A percentile compares a stretch with the other conserved stretches of the same genome.
phyloP scores from a whole-genome alignment of 2,113 vertebrate genomes.

The Telmatochromis sp. region DNA sequence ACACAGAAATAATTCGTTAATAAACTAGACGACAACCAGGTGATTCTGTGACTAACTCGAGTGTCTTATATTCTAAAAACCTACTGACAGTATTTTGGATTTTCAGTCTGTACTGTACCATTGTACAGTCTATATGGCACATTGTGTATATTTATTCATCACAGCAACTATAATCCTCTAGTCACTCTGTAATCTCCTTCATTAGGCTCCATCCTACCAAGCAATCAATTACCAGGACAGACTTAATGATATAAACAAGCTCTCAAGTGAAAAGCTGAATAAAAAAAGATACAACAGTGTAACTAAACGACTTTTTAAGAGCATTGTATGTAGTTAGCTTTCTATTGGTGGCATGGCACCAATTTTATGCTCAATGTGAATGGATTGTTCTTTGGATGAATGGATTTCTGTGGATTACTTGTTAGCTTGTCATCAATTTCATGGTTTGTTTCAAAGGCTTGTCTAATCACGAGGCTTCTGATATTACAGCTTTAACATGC shows the following conservation, averaged over 20 bases:
- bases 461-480: slow-evolving; percentile 8
- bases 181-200: background rate
- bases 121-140: background rate
- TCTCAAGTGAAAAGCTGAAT: background rate
- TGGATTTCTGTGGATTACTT: slow-evolving; percentile 17
- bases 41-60: background rate
- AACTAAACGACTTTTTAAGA: background rate
- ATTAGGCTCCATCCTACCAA: background rate
- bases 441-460: slow-evolving; percentile 16
- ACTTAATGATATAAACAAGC: background rate
- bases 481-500: background rate
- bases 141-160: background rate
- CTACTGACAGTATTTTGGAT: background rate
- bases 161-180: background rate
- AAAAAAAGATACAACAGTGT: background rate
- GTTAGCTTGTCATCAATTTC: slow-evolving; percentile 48
- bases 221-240: background rate
- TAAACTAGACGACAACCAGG: background rate
- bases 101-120: background rate
- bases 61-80: background rate
- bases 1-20: background rate
- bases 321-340: background rate
- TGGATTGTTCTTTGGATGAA: slow-evolving; percentile 14
- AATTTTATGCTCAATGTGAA: slow-evolving; percentile 11
- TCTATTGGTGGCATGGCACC: background rate